A percentile compares a stretch with the other conserved stretches of the same genome.
These are phyloP conservation scores for Amphipyra tragopoginis DNA, from an alignment of 2,888 invertebrate genomes.

Conservation along the genomic window DNA sequence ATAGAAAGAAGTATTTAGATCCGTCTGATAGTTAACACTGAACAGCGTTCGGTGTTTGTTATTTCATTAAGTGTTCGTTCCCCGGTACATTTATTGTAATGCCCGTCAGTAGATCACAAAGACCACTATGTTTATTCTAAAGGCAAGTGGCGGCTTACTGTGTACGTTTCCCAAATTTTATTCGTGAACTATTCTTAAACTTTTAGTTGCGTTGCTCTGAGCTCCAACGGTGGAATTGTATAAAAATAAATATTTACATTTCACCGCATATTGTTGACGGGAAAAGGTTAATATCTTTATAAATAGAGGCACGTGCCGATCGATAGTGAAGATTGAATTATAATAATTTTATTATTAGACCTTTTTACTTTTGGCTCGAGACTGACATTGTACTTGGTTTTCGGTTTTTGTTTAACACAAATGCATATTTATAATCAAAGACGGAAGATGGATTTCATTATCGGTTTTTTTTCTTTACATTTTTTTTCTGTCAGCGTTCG, in stretches of 20 bases:
- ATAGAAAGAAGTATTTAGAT: slow-evolving; percentile 81
- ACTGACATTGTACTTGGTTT: slow-evolving; percentile 23
- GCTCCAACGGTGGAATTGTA: slow-evolving; percentile 70
- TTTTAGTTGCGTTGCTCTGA: slow-evolving; percentile 49
- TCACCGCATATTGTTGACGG: slow-evolving; percentile 80
- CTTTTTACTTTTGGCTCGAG: slow-evolving; percentile 40
- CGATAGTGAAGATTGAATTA: slow-evolving; percentile 70
- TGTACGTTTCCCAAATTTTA: slow-evolving; percentile 63
- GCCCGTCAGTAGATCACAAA: slow-evolving; percentile 78
- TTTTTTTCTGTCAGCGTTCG: neutral
- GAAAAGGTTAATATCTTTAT: slow-evolving; percentile 84
- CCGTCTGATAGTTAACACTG: slow-evolving; percentile 74
- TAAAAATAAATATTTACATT: slow-evolving; percentile 83
- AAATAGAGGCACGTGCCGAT: slow-evolving; percentile 67
- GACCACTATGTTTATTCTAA: slow-evolving; percentile 74
- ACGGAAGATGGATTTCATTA: neutral
- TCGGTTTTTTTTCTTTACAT: neutral
- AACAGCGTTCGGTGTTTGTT: slow-evolving; percentile 82
- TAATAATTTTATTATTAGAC: slow-evolving; percentile 59
- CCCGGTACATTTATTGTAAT: slow-evolving; percentile 84
- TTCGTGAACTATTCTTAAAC: slow-evolving; percentile 71
- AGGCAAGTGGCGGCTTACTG: slow-evolving; percentile 68
- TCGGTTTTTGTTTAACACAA: slow-evolving; percentile 11
- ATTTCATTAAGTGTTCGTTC: slow-evolving; percentile 83
- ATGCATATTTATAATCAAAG: neutral